Evolutionary conservation across 1,140 invertebrate genomes (phyloP).

Genomic region (Brachionus koreanus): DNA sequence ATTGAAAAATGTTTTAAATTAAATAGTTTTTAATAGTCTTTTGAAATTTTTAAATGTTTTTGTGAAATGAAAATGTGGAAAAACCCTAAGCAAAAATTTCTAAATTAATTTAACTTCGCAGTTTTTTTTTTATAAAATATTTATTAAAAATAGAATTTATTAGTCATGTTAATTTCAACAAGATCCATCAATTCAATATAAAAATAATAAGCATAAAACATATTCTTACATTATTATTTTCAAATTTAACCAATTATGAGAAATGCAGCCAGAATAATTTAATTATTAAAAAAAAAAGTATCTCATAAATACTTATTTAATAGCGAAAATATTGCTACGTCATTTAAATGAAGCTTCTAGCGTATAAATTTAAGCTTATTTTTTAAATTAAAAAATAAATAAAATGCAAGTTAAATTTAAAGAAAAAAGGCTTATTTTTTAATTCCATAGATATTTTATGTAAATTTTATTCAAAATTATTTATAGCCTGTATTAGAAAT

Average conservation of each 20-base stretch:
- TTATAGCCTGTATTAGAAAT: neutral
- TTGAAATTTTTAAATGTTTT: too few relatives aligned
- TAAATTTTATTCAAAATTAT: conserved; percentile 1
- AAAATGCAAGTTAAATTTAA: neutral
- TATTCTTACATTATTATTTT: neutral
- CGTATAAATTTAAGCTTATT: neutral
- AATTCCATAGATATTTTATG: neutral
- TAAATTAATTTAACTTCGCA: neutral
- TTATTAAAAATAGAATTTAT: neutral
- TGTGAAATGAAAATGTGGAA: too few relatives aligned
- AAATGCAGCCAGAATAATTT: neutral
- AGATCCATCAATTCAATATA: neutral
- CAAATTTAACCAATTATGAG: neutral
- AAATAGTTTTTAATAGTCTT: too few relatives aligned
- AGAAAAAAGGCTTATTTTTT: neutral
- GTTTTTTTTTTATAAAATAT: neutral
- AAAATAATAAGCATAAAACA: neutral
- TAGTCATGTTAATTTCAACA: neutral
- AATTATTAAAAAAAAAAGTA: neutral
- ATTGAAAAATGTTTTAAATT: too few relatives aligned
- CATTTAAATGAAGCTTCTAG: neutral
- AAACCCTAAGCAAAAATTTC: too few relatives aligned
- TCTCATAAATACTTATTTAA: neutral
- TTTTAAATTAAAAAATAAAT: neutral
- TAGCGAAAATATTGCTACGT: neutral